Evolutionary conservation across 2,888 invertebrate species (phyloP), one percentile per base, ranked within the genome.

Genomic region (Polyommatus iphigenia): DNA sequence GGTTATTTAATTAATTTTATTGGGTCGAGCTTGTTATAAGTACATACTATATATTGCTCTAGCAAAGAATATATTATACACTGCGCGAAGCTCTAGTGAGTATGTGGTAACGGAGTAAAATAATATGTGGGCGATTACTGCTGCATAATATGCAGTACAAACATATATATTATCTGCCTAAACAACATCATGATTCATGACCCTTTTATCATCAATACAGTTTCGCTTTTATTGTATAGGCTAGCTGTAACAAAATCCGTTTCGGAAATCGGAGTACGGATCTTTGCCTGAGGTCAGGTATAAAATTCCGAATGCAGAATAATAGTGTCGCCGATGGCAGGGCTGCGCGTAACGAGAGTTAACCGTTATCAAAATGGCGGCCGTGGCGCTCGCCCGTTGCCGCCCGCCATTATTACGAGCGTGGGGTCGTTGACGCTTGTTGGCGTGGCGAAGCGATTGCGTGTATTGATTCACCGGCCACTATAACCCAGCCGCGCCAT

Each of bases 351-450:
- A 78, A 78, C 77, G 77, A 76, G 79, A 80, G 87, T 85, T 85
- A 85, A 88, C 90, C 89, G 90, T 91, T 91, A 91, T 89, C 91
- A 92, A 93, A 90, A 93, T 93, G 93, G 86, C 92, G 15, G 67
- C 29, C 67, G 67, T 32, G 90, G 85, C 88, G 87, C 86, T 85
- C 85, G 86, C 85, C 80, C 80, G 84, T 81, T 87, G 82, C 50
- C 32, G 77, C 71, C 71, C 24, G 85, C 85, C 86, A 85, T 85
- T 85, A 85, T 85, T 85, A 85, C 83, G 82, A 82, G 84, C 81
- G 87, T 78, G 81, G 86, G 92, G 92, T 93, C 92, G 92, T 91
- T 92, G 93, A 92, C 92, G 92, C 86, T 83, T 80, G 82, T 80
- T 83, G 84, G 85, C 85, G 87, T 84, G 85, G 87, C 84, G 84